Conservation (phyloP, 2,888 invertebrate species). For the Periphyllus acericola region DNA sequence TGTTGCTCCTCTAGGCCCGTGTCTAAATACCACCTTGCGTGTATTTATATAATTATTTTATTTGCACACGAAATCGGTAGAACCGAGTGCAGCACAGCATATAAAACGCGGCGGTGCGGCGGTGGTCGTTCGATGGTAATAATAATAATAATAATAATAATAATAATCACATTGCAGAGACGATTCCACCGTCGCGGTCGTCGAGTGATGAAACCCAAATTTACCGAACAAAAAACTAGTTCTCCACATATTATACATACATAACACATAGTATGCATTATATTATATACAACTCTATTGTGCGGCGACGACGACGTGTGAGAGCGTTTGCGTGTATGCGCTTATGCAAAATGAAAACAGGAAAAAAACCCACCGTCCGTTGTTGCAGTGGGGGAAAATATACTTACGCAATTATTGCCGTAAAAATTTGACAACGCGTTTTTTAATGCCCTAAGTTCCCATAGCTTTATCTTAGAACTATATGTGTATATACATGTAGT, state of each 20-base stretch:
- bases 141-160: not conserved
- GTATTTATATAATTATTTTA: too few species aligned
- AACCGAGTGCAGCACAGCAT: too few species aligned
- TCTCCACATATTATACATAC: not conserved
- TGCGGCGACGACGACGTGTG: not conserved
- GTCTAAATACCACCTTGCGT: too few species aligned
- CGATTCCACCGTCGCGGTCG: not conserved
- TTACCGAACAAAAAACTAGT: conserved; percentile 13
- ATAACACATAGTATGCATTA: too few species aligned
- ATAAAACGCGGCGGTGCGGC: not conserved
- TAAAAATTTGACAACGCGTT: conserved; percentile 42
- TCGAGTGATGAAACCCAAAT: conserved; percentile 21
- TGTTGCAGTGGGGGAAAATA: not conserved
- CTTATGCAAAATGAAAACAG: not conserved
- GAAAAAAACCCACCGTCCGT: not conserved
- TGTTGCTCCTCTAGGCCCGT: too few species aligned
- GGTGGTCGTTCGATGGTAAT: not conserved
- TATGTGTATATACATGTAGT: not conserved
- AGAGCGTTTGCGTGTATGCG: not conserved
- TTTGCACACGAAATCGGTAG: too few species aligned
- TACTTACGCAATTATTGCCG: conserved; percentile 41
- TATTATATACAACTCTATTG: not conserved
- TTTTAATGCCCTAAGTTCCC: conserved; percentile 47
- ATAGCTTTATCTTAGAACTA: conserved; percentile 35
- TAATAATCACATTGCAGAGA: not conserved